Evolutionary conservation across 2,113 vertebrate genomes (phyloP).

Genomic region (Uropsilus gracilis): DNA sequence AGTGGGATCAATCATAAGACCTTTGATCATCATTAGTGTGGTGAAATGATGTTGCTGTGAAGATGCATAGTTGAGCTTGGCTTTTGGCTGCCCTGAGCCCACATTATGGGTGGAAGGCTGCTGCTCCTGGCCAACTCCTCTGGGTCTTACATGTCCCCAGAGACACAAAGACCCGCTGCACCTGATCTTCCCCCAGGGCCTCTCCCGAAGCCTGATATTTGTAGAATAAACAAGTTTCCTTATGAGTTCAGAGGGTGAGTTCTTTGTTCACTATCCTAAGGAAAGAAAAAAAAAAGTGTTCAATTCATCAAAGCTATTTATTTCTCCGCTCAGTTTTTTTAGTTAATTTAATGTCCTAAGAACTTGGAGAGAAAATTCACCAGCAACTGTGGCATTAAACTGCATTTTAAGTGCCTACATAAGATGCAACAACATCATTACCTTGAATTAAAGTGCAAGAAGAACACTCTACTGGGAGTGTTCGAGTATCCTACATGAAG

Average conservation of each 20-base stretch:
- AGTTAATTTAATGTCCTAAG: slow-evolving; percentile 67
- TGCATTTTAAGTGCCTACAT: slow-evolving; percentile 67
- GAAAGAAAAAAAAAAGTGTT: slow-evolving; percentile 45
- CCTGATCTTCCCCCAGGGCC: background rate
- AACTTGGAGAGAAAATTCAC: slow-evolving; percentile 61
- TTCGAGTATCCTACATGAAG: slow-evolving; percentile 64
- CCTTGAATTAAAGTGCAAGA: slow-evolving; percentile 79
- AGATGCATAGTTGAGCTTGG: background rate
- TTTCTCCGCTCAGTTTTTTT: slow-evolving; percentile 70
- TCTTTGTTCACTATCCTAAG: background rate
- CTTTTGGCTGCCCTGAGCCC: no score
- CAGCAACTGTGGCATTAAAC: slow-evolving; percentile 60
- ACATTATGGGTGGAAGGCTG: no score
- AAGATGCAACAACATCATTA: slow-evolving; percentile 77
- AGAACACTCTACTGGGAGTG: slow-evolving; percentile 64
- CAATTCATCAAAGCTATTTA: slow-evolving; percentile 44
- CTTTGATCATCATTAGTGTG: background rate
- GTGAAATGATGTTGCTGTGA: background rate
- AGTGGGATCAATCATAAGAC: background rate
- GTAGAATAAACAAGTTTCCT: background rate
- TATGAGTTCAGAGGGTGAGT: background rate
- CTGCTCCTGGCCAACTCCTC: background rate
- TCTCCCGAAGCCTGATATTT: background rate
- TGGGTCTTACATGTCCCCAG: background rate
- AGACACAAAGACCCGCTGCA: background rate